These are phyloP conservation scores for Octodon degus DNA, from an alignment of 2,113 vertebrate species.

Conservation along the genomic window DNA sequence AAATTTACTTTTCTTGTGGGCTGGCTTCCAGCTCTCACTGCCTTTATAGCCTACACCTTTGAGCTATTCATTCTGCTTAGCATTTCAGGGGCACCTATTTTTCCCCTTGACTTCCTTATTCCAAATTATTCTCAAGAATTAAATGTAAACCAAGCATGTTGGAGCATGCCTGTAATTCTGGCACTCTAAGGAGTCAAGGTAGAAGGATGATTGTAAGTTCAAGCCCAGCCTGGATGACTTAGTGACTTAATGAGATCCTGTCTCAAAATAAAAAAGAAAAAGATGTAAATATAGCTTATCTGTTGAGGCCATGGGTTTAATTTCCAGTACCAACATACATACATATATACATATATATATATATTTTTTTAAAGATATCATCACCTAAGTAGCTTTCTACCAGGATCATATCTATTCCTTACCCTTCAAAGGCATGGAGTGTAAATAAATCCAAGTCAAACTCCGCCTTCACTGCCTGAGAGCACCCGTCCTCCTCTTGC, in stretches of 20 bases:
- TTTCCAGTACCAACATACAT: background rate
- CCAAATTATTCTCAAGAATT: background rate
- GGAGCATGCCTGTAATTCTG: background rate
- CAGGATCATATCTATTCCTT: background rate
- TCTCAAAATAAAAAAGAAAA: background rate
- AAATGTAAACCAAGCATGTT: background rate
- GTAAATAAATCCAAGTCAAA: background rate
- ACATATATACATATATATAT: background rate
- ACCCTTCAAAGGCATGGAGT: background rate
- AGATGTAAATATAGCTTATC: background rate
- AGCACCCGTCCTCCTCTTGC: background rate
- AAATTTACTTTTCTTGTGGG: background rate
- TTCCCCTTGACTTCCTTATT: background rate
- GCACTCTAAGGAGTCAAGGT: background rate
- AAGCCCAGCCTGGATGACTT: background rate
- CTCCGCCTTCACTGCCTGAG: background rate
- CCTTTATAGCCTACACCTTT: background rate
- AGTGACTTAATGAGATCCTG: background rate
- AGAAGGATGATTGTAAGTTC: background rate
- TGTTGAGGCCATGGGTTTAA: background rate
- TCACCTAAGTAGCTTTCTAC: background rate
- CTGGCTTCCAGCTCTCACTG: background rate
- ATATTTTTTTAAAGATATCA: background rate
- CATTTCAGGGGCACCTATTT: background rate
- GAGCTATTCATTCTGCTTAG: conserved; percentile 12